Evolutionary conservation across 1,140 invertebrate genomes (phyloP).

Genomic region (Zaprionus lachaisei): DNA sequence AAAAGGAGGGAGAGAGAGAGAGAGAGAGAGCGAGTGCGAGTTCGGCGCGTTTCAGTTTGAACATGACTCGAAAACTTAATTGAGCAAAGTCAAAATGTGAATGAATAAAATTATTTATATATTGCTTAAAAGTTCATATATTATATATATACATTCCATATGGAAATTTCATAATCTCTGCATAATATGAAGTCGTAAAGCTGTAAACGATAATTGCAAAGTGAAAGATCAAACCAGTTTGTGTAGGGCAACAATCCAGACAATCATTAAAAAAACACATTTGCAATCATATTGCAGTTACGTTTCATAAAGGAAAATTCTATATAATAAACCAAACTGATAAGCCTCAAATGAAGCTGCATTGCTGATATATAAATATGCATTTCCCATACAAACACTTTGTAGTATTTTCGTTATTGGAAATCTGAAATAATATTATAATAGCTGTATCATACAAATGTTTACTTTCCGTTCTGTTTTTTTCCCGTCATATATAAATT

Average conservation of each 20-base stretch:
- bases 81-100: conserved; percentile 8
- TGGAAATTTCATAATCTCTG: neutral
- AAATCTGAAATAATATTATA: neutral
- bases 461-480: neutral
- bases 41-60: neutral
- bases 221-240: conserved; percentile 30
- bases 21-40: neutral
- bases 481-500: neutral
- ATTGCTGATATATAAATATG: neutral
- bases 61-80: conserved; percentile 46
- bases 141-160: neutral
- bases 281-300: neutral
- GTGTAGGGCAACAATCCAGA: neutral
- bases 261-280: neutral
- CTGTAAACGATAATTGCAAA: neutral
- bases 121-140: neutral
- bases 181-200: neutral
- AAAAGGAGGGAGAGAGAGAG: neutral
- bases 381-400: neutral
- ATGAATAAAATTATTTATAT: conserved; percentile 2
- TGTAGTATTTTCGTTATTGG: neutral
- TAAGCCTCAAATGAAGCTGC: neutral
- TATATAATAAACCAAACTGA: neutral
- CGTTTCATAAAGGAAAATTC: neutral
- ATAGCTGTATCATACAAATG: neutral